phyloP scores from a whole-genome alignment of 1,140 invertebrate species.

The Nautilus pompilius region DNA sequence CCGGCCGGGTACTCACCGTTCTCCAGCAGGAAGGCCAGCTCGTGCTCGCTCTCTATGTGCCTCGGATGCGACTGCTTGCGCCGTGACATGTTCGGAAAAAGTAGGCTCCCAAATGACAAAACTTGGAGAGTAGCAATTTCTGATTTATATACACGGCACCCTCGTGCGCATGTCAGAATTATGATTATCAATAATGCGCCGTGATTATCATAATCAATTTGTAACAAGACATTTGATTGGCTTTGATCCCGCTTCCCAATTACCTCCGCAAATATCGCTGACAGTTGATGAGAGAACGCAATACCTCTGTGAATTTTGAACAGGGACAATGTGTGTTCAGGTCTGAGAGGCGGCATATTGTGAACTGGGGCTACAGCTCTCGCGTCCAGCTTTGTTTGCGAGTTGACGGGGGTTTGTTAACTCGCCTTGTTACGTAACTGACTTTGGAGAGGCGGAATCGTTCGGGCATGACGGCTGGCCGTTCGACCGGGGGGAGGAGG shows the following conservation, averaged over 20 bases:
- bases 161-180: constrained; percentile 38
- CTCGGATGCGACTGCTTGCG: constrained; percentile 64
- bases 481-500: neutral
- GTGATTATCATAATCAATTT: constrained; percentile 33
- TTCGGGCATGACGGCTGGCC: neutral
- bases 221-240: constrained; percentile 29
- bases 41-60: constrained; percentile 54
- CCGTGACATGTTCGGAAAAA: constrained; percentile 57
- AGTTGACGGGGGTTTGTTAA: neutral
- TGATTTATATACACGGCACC: constrained; percentile 33
- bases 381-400: too few relatives aligned
- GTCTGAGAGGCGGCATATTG: neutral
- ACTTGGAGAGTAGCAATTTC: constrained; percentile 32
- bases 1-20: constrained; percentile 4
- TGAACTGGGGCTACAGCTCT: neutral
- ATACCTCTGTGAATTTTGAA: neutral
- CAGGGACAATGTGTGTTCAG: neutral
- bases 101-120: constrained; percentile 28
- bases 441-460: neutral
- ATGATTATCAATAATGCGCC: constrained; percentile 42
- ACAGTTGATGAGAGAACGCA: constrained; percentile 1
- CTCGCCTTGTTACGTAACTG: neutral
- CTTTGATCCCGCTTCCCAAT: constrained; percentile 14
- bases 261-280: constrained; percentile 1
- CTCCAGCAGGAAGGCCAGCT: constrained; percentile 14